phyloP scores from a whole-genome alignment of 2,113 vertebrate genomes.

The Cardinalis cardinalis region DNA sequence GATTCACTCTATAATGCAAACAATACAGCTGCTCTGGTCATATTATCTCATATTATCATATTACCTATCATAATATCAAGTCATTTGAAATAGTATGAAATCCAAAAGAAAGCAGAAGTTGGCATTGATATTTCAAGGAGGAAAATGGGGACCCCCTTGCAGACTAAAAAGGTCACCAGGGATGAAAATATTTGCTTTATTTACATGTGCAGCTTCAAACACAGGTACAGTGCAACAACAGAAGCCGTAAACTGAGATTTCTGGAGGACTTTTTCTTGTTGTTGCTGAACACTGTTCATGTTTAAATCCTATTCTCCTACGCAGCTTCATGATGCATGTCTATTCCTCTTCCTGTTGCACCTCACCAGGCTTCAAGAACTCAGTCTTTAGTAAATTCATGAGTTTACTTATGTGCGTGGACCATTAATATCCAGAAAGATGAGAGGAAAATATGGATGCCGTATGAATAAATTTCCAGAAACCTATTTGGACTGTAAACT shows the following conservation, averaged over 20 bases:
- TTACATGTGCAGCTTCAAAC: neutral
- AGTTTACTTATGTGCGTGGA: neutral
- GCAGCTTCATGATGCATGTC: neutral
- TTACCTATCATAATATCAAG: neutral
- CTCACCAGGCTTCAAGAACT: neutral
- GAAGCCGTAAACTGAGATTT: neutral
- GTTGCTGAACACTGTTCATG: neutral
- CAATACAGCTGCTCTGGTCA: neutral
- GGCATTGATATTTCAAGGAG: neutral
- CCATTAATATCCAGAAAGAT: neutral
- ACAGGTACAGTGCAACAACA: neutral
- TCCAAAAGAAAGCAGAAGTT: neutral
- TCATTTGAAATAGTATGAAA: neutral
- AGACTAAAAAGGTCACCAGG: neutral
- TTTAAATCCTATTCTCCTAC: neutral
- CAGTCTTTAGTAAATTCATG: neutral
- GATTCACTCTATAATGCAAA: neutral
- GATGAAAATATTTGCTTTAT: neutral
- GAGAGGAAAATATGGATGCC: neutral
- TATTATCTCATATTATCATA: neutral
- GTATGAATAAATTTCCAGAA: neutral
- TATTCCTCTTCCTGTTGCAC: neutral
- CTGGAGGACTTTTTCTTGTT: neutral
- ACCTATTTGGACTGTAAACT: accelerated
- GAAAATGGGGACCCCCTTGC: neutral